Evolutionary conservation across 2,797 vertebrate species (phyloP).

Genomic region (Simalia tracyae): DNA sequence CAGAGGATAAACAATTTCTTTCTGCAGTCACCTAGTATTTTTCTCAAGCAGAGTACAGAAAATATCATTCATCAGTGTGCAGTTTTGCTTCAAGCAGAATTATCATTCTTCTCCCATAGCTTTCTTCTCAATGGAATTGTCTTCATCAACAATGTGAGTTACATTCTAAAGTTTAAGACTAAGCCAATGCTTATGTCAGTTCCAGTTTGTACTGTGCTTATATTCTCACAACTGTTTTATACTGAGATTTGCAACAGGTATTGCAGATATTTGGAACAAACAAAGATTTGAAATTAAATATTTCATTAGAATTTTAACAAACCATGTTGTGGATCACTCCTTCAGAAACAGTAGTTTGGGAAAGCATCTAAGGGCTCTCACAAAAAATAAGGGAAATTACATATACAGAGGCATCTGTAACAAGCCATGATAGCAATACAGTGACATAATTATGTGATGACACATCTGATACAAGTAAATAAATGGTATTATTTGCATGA

Average conservation of each 20-base stretch:
- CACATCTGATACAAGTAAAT: neutral
- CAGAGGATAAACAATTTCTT: constrained; percentile 15
- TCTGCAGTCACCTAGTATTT: neutral
- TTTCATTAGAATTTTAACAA: neutral
- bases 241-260: neutral
- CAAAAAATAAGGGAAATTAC: neutral
- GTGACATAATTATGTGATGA: neutral
- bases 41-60: neutral
- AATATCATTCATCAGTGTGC: neutral
- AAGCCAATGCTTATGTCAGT: too few species aligned
- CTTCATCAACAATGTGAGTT: neutral
- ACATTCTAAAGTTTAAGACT: neutral
- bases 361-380: neutral
- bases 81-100: neutral
- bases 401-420: neutral
- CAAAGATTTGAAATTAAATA: neutral
- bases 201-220: too few species aligned
- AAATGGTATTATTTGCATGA: neutral
- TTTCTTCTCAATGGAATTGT: neutral
- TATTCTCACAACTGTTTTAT: too few species aligned
- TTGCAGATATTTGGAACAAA: neutral
- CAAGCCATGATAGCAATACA: neutral
- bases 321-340: neutral
- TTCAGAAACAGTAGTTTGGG: neutral
- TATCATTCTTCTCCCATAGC: neutral